Conservation (phyloP, 1,140 invertebrate species). For the Caenorhabditis remanei region DNA sequence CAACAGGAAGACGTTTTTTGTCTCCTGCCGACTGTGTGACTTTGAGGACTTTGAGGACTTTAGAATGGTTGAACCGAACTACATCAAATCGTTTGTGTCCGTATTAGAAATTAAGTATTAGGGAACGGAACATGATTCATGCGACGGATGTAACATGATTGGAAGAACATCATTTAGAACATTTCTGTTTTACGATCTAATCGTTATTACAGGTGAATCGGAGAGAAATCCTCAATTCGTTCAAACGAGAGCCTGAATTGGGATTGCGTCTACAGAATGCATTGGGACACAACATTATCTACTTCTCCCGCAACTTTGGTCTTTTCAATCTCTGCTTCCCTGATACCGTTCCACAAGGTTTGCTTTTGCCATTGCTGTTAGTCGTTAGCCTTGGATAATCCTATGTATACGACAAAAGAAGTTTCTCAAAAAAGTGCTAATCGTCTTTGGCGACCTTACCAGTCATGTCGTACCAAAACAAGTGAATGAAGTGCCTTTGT, state of each 20-base stretch:
- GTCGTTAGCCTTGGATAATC: no score
- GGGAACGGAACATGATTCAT: constrained; percentile 19
- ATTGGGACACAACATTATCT: constrained; percentile 54
- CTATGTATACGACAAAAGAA: background rate
- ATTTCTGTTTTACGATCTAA: constrained; percentile 9
- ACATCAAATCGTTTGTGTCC: background rate
- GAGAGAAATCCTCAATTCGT: constrained; percentile 63
- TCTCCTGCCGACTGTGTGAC: constrained; percentile 14
- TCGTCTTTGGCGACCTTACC: constrained; percentile 43
- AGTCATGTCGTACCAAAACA: constrained; percentile 33
- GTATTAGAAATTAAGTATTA: constrained; percentile 39
- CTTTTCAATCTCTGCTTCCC: constrained; percentile 63
- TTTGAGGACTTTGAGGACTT: constrained; percentile 7
- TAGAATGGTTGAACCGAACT: constrained; percentile 11
- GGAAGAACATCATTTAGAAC: constrained; percentile 15
- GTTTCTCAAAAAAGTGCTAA: constrained; percentile 36
- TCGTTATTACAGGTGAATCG: constrained; percentile 61
- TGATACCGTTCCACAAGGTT: constrained; percentile 62
- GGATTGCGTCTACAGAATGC: constrained; percentile 57
- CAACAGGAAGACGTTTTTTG: constrained; percentile 30
- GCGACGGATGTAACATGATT: background rate
- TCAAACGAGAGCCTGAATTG: constrained; percentile 65
- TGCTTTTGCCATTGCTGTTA: background rate
- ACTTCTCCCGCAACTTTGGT: constrained; percentile 62
- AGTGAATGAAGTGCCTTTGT: constrained; percentile 50